Evolutionary conservation across 2,888 invertebrate genomes (phyloP), one percentile per base, ranked within the genome.

Genomic region (Ptychoptera contaminata): DNA sequence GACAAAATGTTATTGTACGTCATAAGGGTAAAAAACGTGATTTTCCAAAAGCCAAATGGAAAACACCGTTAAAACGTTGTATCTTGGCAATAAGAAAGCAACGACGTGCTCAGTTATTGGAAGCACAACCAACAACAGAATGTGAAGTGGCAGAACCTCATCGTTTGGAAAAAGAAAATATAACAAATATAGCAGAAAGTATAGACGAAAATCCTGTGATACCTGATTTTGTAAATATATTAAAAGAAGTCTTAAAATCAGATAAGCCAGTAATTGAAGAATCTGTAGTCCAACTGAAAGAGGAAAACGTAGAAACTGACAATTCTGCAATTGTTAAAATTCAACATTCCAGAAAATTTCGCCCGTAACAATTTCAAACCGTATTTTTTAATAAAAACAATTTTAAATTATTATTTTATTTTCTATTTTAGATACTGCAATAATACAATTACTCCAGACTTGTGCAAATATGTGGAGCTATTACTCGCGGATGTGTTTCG

Each of bases 401-500:
- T 23, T 23, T 23, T 7, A 23, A 23, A 23, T 23, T 5, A 23
- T 23, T 5, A 23, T 23, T 23, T 23, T 23, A 23, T 23, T 5
- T 5, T 23, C 4, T 5, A 5, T 23, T 7, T 5, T 43, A 68
- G 67, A 31, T 77, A 77, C 54, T 77, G 76, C 55, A 69, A 74
- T 53, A 77, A 78, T 58, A 65, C 70, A 37, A 62, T 74, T 11
- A 72, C 71, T n/a, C 58, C 67, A 38, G 69, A 69, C 23, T 63
- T 80, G 7, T 70, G 71, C 50, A 58, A 62, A 29, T 56, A 67
- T 43, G 67, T 70, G 12, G 66, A 66, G 30, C 52, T 56, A 12
- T 56, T 79, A 41, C 52, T 79, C 1, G 62, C 66, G 44, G 71
- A 74, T 51, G 59, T 79, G 14, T 67, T 74, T 40, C 61, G 70